Evolutionary conservation across 2,113 vertebrate species (phyloP).

Genomic region (Otolemur garnettii): DNA sequence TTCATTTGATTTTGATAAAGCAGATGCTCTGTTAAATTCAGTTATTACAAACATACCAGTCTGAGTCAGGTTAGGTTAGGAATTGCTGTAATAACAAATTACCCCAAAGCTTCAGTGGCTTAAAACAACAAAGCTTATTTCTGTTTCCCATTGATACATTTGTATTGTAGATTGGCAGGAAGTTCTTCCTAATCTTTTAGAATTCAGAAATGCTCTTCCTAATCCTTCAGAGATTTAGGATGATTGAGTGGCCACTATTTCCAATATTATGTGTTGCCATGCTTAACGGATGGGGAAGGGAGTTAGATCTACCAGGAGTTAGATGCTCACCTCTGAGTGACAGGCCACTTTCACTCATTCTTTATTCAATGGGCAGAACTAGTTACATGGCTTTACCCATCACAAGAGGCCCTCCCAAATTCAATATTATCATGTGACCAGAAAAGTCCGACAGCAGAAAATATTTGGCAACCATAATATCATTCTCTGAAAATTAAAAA

Average conservation of each 20-base stretch:
- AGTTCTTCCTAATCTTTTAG: slow-evolving; percentile 7
- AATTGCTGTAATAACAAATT: slow-evolving; percentile 25
- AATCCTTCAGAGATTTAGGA: slow-evolving; percentile 4
- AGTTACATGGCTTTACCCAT: not conserved
- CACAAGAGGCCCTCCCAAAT: slow-evolving; percentile 25
- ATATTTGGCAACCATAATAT: slow-evolving; percentile 27
- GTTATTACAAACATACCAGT: not conserved
- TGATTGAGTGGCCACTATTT: not conserved
- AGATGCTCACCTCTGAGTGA: not conserved
- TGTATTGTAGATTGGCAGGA: not conserved
- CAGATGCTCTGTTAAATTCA: not conserved
- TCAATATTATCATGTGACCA: not conserved
- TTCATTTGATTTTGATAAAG: slow-evolving; percentile 53
- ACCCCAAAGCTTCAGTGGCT: slow-evolving; percentile 17
- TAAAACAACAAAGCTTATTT: slow-evolving; percentile 39
- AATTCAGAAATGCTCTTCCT: not conserved
- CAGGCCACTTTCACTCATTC: not conserved
- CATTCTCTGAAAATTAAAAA: slow-evolving; percentile 49
- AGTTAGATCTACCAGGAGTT: not conserved
- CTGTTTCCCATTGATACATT: not conserved
- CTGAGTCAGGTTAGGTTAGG: not conserved
- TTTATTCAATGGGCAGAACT: not conserved
- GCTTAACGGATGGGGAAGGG: not conserved
- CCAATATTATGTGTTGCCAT: not conserved
- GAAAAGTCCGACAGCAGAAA: slow-evolving; percentile 24